A percentile compares a stretch with the other conserved stretches of the same genome.
Evolutionary conservation across 1,140 invertebrate species (phyloP).

Genomic region (Atta cephalotes): DNA sequence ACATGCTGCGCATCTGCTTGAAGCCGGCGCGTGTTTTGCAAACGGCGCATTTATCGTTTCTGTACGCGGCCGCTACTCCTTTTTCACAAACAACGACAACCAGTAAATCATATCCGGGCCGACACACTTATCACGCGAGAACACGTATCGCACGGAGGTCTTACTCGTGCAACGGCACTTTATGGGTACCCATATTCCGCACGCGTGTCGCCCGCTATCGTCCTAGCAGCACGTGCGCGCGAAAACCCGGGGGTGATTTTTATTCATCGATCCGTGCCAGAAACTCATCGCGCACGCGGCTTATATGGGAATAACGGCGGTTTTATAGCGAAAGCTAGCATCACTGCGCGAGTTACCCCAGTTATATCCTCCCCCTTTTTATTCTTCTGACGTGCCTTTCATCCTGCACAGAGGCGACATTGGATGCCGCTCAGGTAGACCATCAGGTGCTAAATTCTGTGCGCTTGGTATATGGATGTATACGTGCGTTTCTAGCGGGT

Average conservation of each 20-base stretch:
- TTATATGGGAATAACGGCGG: conserved; percentile 70
- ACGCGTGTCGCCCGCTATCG: conserved; percentile 72
- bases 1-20: conserved; percentile 34
- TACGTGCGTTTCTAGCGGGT: background rate
- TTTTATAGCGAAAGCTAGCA: conserved; percentile 64
- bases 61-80: background rate
- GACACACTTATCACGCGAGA: conserved; percentile 51
- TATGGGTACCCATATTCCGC: conserved; percentile 73
- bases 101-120: conserved; percentile 65
- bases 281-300: conserved; percentile 64
- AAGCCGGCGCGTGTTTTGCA: conserved; percentile 20
- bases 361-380: conserved; percentile 61
- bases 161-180: conserved; percentile 54
- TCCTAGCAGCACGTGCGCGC: conserved; percentile 69
- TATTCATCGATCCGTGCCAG: conserved; percentile 75
- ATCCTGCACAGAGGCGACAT: background rate
- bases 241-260: conserved; percentile 70
- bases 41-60: conserved; percentile 11
- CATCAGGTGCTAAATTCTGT: conserved; percentile 14
- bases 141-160: conserved; percentile 59
- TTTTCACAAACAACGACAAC: conserved; percentile 42
- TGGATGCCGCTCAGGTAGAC: conserved; percentile 38
- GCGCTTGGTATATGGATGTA: no score
- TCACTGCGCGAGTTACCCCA: conserved; percentile 45
- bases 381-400: conserved; percentile 38